Base-by-base conservation (phyloP, 2,888 invertebrate species). In the Pollenia angustigena region DNA sequence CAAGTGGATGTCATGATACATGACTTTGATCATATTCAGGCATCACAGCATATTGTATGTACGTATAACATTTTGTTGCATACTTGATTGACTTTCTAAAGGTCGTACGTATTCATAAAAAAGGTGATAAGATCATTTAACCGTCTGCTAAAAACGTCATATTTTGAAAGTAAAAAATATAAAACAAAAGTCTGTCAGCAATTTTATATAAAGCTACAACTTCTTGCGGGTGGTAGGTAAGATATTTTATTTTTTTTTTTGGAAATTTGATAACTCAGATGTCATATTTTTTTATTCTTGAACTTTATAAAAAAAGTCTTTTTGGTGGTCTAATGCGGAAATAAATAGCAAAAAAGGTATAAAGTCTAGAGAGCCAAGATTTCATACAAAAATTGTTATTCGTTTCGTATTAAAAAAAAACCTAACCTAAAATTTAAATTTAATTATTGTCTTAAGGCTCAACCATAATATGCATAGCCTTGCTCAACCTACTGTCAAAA, bases 221-320 rank as follows among this genome's bases (percentile, higher is more conserved):
- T 52, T 58, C 1, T 72, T 68, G 64, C 64, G 14, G 44, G 83
- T 78, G 83, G 83, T 83, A 83, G 83, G 83, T 83, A 83, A 78
- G 4, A 3, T 18, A 40, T 71, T 64, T 69, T 18, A 40, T 71
- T 64, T 69, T 66, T 71, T 62, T 4, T 52, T 16, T 32, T 52
- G 3, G 72, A 48, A 84, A 79, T 84, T 64, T 18, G 56, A 74
- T 84, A 60, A 54, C 46, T 44, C 84, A 84, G 79, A 79, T 84
- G 84, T 16, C 58, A 60, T 44, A 66, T 44, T 32, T 44, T 32
- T 79, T 42, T 4, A 23, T n/a, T 12, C 44, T 16, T 56, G 8
- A 42, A 58, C 11, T 66, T 56, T 8, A 44, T 0, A 48, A 58
- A 40, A 16, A 40, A 40, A 42, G 4, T n/a, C 2, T n/a, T 42